phyloP scores from a whole-genome alignment of 2,113 vertebrate genomes.

The Dolichotis patagonum region DNA sequence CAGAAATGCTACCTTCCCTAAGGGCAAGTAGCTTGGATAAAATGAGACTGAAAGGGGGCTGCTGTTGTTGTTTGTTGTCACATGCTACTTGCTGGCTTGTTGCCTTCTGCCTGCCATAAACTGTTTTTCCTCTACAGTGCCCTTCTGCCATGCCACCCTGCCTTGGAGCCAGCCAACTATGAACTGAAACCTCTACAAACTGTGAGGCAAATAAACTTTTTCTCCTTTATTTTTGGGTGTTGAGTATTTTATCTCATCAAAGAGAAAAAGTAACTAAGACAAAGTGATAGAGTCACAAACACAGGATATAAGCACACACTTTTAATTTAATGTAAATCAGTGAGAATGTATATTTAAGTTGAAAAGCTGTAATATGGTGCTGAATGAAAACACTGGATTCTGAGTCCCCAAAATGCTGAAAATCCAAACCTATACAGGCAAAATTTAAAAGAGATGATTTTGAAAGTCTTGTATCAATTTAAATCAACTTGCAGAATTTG shows the following conservation, averaged over 20 bases:
- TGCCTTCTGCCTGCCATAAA: background rate
- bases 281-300: constrained; percentile 45
- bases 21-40: background rate
- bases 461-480: constrained; percentile 49
- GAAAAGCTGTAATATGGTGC: constrained; percentile 3
- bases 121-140: background rate
- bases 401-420: constrained; percentile 45
- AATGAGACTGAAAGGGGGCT: background rate
- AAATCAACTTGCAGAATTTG: constrained; percentile 50
- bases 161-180: background rate
- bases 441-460: constrained; percentile 65
- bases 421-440: constrained; percentile 59
- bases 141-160: background rate
- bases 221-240: background rate
- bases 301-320: background rate
- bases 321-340: constrained; percentile 57
- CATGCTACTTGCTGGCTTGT: background rate
- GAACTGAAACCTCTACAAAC: background rate
- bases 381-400: constrained; percentile 54
- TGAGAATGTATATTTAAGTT: constrained; percentile 22
- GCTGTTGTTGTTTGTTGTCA: background rate
- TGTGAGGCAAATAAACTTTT: background rate
- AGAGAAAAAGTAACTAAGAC: background rate
- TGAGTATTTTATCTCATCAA: background rate
- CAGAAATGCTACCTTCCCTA: background rate